Percentiles rank a stretch among this genome's conserved stretches.
Conservation (phyloP, 2,888 invertebrate genomes). For the Papilio demoleus region DNA sequence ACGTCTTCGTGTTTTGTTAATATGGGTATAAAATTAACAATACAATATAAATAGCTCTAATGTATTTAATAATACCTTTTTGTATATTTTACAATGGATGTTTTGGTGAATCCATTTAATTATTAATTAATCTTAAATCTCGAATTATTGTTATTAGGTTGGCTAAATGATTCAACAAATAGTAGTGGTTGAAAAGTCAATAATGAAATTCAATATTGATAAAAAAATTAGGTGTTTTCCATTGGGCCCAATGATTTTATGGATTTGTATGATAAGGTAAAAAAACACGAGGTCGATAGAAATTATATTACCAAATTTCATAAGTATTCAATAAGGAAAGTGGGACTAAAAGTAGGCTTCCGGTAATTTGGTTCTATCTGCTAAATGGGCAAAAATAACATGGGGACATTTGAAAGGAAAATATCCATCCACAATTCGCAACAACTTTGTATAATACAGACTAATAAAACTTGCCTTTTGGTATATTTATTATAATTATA, state of each 20-base stretch:
- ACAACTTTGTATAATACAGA: too few species aligned
- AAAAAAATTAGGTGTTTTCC: not conserved
- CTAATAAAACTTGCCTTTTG: too few species aligned
- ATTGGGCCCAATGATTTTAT: not conserved
- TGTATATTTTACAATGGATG: not conserved
- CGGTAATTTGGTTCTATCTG: too few species aligned
- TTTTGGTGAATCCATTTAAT: conserved; percentile 12
- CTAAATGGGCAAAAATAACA: too few species aligned
- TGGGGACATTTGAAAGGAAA: too few species aligned
- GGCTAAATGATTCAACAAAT: conserved; percentile 9
- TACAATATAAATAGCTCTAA: not conserved
- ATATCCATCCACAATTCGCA: too few species aligned
- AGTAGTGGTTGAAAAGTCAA: conserved; percentile 1
- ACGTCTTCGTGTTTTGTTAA: not conserved
- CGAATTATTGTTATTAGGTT: conserved; percentile 22
- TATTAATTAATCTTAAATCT: conserved; percentile 1
- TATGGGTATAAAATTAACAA: not conserved
- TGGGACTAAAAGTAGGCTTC: too few species aligned
- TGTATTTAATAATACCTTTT: not conserved
- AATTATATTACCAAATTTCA: too few species aligned
- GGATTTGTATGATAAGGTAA: too few species aligned
- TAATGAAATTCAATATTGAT: not conserved
- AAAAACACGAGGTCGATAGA: too few species aligned
- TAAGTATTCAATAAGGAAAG: too few species aligned
- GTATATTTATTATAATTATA: not conserved